Conservation (phyloP, 2,113 vertebrate genomes). For the Centrocercus urophasianus region DNA sequence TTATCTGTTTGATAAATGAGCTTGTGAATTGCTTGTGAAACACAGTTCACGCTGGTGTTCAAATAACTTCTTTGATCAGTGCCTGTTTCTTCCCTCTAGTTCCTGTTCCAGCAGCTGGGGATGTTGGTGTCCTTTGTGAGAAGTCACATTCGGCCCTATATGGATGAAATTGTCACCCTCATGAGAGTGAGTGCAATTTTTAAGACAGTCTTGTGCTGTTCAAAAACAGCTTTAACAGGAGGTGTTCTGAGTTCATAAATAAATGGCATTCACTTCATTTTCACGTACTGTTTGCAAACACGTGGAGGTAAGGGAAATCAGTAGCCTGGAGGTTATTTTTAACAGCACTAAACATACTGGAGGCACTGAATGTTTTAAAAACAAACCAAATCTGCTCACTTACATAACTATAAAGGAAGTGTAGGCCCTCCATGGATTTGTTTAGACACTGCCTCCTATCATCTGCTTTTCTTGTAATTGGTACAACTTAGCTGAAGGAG, state of each 20-base stretch:
- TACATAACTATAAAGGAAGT: not conserved
- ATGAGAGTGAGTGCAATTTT: constrained; percentile 89
- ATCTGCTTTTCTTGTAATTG: not conserved
- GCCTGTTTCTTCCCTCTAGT: constrained; percentile 77
- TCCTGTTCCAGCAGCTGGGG: constrained; percentile 96
- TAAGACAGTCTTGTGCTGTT: not conserved
- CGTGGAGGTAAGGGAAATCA: not conserved
- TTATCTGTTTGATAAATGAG: constrained; percentile 1
- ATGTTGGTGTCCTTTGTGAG: constrained; percentile 99
- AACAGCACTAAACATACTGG: not conserved
- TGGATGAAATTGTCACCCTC: constrained; percentile 98
- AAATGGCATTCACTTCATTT: not conserved
- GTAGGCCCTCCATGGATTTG: not conserved
- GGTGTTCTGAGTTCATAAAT: not conserved
- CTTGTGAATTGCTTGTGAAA: constrained; percentile 3
- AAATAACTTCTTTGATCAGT: not conserved
- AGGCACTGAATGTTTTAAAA: not conserved
- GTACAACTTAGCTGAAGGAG: not conserved
- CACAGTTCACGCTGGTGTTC: not conserved
- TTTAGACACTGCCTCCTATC: not conserved
- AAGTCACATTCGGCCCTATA: constrained; percentile 98
- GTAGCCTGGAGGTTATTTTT: not conserved
- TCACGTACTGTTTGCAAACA: not conserved
- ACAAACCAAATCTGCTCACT: not conserved
- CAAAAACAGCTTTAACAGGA: not conserved